Conservation (phyloP, 2,797 vertebrate species). For the Paguma larvata region DNA sequence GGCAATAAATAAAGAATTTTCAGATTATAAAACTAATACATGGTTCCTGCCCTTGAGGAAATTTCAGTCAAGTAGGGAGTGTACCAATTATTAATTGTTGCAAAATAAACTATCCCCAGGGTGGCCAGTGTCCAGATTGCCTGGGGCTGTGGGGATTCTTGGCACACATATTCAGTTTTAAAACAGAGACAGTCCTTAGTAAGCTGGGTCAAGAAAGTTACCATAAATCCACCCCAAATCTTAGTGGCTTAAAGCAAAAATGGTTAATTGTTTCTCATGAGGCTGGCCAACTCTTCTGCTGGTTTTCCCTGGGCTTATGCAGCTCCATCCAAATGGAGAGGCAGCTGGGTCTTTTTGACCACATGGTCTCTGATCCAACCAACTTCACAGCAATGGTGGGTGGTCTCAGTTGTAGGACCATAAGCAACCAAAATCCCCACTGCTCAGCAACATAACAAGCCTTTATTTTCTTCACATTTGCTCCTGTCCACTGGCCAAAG, state of each 20-base stretch:
- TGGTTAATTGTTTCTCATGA: neutral
- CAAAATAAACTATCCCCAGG: neutral
- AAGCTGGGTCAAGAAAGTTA: neutral
- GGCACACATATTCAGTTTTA: neutral
- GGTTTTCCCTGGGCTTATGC: neutral
- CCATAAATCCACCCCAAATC: neutral
- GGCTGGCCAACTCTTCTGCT: neutral
- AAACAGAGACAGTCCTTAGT: neutral
- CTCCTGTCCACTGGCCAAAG: neutral
- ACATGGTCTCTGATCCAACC: rapidly evolving
- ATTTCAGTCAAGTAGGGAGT: neutral
- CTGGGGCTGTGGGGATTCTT: neutral
- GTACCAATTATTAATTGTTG: neutral
- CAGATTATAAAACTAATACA: neutral
- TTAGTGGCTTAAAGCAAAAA: neutral
- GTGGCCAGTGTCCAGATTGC: neutral
- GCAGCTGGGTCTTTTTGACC: too few relatives aligned
- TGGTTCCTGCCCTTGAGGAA: neutral
- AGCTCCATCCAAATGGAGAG: neutral
- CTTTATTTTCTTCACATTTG: neutral
- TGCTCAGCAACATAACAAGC: neutral
- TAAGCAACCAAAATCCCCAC: neutral
- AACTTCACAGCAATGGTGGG: neutral
- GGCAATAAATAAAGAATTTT: neutral
- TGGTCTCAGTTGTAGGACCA: neutral